These are phyloP conservation scores for Bradysia coprophila DNA, from an alignment of 1,140 invertebrate species.

Conservation along the genomic window DNA sequence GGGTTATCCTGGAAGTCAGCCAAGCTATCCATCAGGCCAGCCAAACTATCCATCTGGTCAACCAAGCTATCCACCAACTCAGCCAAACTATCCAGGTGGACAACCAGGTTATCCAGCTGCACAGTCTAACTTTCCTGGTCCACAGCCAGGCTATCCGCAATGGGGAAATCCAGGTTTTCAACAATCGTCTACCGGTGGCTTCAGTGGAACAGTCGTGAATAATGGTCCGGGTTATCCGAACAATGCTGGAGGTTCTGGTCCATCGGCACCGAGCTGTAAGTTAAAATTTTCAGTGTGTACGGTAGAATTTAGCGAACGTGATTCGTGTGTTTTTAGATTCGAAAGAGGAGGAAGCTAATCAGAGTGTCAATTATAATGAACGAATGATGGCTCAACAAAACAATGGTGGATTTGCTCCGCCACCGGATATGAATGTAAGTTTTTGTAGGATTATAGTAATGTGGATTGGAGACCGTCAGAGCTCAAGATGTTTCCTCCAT, in stretches of 20 bases:
- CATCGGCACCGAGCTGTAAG: slow-evolving; percentile 4
- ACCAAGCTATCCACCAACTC: not conserved
- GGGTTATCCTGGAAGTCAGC: slow-evolving; percentile 5
- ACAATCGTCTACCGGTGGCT: slow-evolving; percentile 3
- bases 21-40: slow-evolving; percentile 3
- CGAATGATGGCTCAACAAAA: slow-evolving; percentile 73
- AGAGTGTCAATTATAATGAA: slow-evolving; percentile 64
- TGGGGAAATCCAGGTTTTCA: not conserved
- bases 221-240: slow-evolving; percentile 5
- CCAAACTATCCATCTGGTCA: slow-evolving; percentile 14
- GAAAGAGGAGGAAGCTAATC: slow-evolving; percentile 72
- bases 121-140: not conserved
- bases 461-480: too few relatives aligned
- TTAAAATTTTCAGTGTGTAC: not conserved
- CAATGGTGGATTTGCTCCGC: too few relatives aligned
- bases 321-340: slow-evolving; percentile 34
- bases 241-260: slow-evolving; percentile 8
- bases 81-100: not conserved
- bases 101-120: not conserved
- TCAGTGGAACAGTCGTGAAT: slow-evolving; percentile 1
- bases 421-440: slow-evolving; percentile 31
- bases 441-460: too few relatives aligned
- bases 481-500: too few relatives aligned
- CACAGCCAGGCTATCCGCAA: slow-evolving; percentile 4
- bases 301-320: not conserved